Base-by-base conservation (phyloP, 1,140 invertebrate genomes). In the Probaryconus sp. region DNA sequence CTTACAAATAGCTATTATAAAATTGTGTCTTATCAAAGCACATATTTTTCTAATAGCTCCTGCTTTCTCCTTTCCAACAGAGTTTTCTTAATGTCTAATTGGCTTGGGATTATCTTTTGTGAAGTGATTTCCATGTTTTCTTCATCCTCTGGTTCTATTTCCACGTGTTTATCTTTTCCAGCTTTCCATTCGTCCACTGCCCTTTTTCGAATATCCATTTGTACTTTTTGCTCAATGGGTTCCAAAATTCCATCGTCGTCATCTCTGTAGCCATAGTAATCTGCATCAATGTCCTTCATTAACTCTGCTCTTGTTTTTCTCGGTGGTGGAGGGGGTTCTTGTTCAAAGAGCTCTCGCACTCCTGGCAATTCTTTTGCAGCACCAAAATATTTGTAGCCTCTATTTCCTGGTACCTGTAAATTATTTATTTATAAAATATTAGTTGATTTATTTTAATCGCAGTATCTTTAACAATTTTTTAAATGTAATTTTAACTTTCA, bases 331-430 rank as follows among this genome's bases (percentile, higher is more conserved):
- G 95, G 95, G 13, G 96, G 95, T 85, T 98, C 96, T 85, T 98
- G 95, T 85, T 99, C 96, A 89, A 99, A 99, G 6, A 99, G 85
- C 87, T 99, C 98, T 67, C 97, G 89, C 5, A 99, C 98, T 33
- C 98, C 94, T 11, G 98, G 98, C 76, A 99, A 89, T 89, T 99
- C 98, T 88, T 99, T 98, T 0, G 98, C 97, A 24, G 98, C 98
- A 48, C 98, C 98, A 89, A 99, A 99, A 89, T 99, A 99, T 88
- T 99, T 99, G 83, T 99, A 99, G 0, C 98, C 98, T 79, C 96
- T 91, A 88, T 98, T 98, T 20, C 98, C 97, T 0, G 97, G 97
- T 0, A 99, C 85, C 87, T 88, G 37, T 37, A 51, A 48, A 60
- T 28, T 30, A 48, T 9, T 20, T 31, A 18, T 26, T 31, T 18